Evolutionary conservation across 2,113 vertebrate genomes (phyloP).

Genomic region (Struthio camelus): DNA sequence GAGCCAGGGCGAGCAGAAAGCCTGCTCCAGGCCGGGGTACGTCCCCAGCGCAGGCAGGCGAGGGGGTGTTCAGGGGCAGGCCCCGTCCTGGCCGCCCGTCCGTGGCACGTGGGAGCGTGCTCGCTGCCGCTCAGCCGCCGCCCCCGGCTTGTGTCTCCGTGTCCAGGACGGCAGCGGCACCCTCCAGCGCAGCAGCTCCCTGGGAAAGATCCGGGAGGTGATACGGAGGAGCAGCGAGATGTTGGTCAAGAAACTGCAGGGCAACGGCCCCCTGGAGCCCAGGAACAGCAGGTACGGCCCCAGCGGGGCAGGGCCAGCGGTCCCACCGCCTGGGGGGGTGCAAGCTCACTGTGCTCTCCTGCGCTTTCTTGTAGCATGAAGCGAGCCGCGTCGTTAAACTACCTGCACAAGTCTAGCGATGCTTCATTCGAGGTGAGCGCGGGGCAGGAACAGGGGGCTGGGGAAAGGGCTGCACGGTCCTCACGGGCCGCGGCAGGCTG

Average conservation of each 20-base stretch:
- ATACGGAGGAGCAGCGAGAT: conserved; percentile 94
- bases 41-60: neutral
- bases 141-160: conserved; percentile 57
- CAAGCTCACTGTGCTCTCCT: neutral
- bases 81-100: neutral
- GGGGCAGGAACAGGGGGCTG: fast-evolving
- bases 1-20: neutral
- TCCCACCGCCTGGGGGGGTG: neutral
- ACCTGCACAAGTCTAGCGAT: conserved; percentile 87
- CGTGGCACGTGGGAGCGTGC: neutral
- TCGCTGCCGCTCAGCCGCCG: neutral
- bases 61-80: neutral
- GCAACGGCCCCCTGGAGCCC: conserved; percentile 83
- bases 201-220: conserved; percentile 92
- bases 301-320: neutral
- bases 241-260: conserved; percentile 96
- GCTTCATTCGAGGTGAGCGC: conserved; percentile 86
- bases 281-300: conserved; percentile 79
- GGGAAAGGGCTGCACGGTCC: too few relatives aligned
- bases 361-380: conserved; percentile 85
- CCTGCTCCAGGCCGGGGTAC: neutral
- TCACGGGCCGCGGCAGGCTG: too few relatives aligned
- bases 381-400: conserved; percentile 91
- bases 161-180: conserved; percentile 90
- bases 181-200: conserved; percentile 90